Base-by-base conservation (phyloP, 1,140 invertebrate species). In the Planococcus citri region DNA sequence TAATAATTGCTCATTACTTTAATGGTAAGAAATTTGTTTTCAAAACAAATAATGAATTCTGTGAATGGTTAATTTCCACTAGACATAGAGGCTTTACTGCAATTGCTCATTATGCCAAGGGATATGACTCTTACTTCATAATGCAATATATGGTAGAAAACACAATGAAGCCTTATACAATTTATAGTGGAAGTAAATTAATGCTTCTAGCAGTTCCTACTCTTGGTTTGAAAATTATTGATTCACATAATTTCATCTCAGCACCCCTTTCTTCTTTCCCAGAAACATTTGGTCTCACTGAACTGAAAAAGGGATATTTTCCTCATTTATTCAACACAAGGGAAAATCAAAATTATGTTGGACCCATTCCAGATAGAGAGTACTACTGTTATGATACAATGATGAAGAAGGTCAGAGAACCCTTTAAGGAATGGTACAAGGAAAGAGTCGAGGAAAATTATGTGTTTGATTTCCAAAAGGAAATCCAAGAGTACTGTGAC, bases 281-380 rank as follows among this genome's bases (percentile, higher is more conserved):
- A 10, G 21, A 69, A 69, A 69, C 68, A 22, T 69, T 69, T 24
- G 38, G 68, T 22, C 24, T 69, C 4, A 24, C 41, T 21, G 71
- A 71, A 58, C 24, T 60, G 57, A 71, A 71, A 60, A 71, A 71
- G 38, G 71, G 71, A 12, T 71, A 71, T 57, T 71, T 71, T 24
- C 71, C 68, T 17, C 68, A 69, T 27, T 25, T 69, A 14, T 69
- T 69, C 41, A 69, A 69, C 68, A 69, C 71, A 1, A 58, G 58
- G 24, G 71, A 41, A 29, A 71, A 71, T 69, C 37, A 69, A 60
- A 71, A 69, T 69, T 71, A 69, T 24, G 58, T 69, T 2, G 71
- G 71, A 10, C 68, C 57, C 9, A 71, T 71, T 20, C 71, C 71
- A 1, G 33, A 29, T 21, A 69, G 69, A 64, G 29, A 71, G 27